A percentile compares a stretch with the other conserved stretches of the same genome.
phyloP scores from a whole-genome alignment of 2,797 vertebrate genomes.

The Eospalax fontanierii region DNA sequence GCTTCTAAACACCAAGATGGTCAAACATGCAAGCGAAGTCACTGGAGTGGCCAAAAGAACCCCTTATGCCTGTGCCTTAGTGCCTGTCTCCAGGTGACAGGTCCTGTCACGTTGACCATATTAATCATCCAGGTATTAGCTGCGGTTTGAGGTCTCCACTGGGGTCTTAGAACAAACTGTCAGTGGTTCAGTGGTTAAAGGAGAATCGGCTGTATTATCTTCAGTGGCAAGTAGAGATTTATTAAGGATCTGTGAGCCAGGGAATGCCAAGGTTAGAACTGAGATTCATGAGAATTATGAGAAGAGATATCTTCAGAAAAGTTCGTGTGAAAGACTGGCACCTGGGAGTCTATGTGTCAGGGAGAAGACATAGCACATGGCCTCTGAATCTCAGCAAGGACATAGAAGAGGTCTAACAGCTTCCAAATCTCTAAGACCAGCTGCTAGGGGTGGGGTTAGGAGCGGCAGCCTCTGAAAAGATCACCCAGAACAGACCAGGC shows the following conservation, averaged over 20 bases:
- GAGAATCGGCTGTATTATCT: neutral
- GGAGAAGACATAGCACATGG: rapidly evolving
- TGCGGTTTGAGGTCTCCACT: neutral
- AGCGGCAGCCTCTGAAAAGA: neutral
- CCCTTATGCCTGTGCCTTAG: rapidly evolving
- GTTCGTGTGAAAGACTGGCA: neutral
- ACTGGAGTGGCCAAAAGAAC: rapidly evolving
- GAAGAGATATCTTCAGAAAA: neutral
- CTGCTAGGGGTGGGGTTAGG: neutral
- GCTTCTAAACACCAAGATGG: neutral
- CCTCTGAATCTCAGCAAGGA: neutral
- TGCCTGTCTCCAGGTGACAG: neutral
- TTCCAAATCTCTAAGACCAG: neutral
- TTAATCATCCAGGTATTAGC: too few species aligned
- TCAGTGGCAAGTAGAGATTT: neutral
- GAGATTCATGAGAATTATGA: neutral
- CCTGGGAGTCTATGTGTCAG: neutral
- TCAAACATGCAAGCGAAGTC: neutral
- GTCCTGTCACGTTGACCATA: too few species aligned
- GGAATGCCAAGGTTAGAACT: too few species aligned
- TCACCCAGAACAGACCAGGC: too few species aligned
- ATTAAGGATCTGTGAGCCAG: neutral
- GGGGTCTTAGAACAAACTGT: too few species aligned
- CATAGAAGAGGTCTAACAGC: rapidly evolving
- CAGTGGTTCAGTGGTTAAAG: neutral